These are phyloP conservation scores for Dermochelys coriacea DNA, from an alignment of 2,797 vertebrate genomes.

Conservation along the genomic window DNA sequence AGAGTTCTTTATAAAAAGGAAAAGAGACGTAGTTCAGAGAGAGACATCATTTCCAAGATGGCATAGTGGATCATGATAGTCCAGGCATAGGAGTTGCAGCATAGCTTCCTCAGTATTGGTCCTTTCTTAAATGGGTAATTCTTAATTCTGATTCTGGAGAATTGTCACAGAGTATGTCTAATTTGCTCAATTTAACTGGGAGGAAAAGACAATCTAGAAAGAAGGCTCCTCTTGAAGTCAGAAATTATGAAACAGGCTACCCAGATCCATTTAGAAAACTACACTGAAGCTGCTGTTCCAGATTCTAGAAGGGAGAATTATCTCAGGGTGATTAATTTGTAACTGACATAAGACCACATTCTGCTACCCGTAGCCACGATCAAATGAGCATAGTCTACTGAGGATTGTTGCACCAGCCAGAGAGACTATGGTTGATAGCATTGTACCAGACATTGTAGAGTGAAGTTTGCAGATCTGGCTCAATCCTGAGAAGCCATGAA, in stretches of 20 bases:
- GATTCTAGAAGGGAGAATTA: background rate
- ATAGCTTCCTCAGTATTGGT: background rate
- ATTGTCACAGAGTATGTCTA: background rate
- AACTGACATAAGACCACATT: background rate
- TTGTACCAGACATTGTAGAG: background rate
- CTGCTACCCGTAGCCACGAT: background rate
- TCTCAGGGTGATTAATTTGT: background rate
- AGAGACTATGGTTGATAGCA: background rate
- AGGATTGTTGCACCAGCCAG: background rate
- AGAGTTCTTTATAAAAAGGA: background rate
- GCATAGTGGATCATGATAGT: background rate
- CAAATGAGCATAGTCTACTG: background rate
- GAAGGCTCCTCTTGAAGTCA: background rate
- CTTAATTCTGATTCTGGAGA: background rate
- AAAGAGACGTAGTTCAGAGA: background rate
- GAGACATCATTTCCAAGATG: slow-evolving; percentile 15
- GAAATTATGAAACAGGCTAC: background rate
- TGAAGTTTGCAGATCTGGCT: background rate
- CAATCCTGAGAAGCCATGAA: background rate
- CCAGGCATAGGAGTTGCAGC: background rate
- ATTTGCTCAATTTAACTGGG: background rate
- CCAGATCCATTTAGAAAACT: background rate
- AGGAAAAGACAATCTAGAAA: background rate
- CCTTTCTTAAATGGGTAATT: background rate
- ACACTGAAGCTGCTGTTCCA: background rate